Evolutionary conservation across 1,140 invertebrate species (phyloP), one percentile per base, ranked within the genome.

Genomic region (Drosophila sp.): DNA sequence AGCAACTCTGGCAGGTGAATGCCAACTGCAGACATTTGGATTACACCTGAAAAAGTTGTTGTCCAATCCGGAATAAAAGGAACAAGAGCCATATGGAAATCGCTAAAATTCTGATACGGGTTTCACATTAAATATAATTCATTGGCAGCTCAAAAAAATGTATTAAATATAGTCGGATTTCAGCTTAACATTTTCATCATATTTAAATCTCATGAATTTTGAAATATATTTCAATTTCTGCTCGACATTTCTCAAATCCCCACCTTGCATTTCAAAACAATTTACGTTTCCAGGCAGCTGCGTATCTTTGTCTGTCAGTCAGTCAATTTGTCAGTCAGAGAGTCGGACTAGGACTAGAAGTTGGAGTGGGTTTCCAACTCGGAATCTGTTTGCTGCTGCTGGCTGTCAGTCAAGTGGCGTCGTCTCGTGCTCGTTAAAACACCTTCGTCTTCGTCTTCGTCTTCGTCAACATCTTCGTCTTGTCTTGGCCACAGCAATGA

Each of bases 381-480:
- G 34, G 36, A 50, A 57, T 72, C 53, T 72, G 43, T 58, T 40
- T 51, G 61, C 78, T 72, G 61, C 78, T 72, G 61, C 65, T 69
- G 45, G 82, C 76, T 87, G 81, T 86, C 81, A 86, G 80, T 86
- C 83, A 86, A 86, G 81, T 87, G 75, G 75, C 78, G 86, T 87
- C 75, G 63, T 72, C 82, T 86, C 45, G 9, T n/a, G 82, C 82
- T 86, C 82, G 82, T 86, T 87, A 86, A 82, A 78, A 87, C 82
- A 78, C 70, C 63, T 57, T 57, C 61, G 32, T 36, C 43, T 57
- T 11, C 36, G 36, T 9, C 61, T 13, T 9, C 21, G 25, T 40
- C 32, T 40, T 27, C 50, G 38, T 38, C 43, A 51, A 27, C 38
- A 29, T 43, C 38, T 56, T 27, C 21, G 61, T 36, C 63, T 45